A percentile compares a stretch with the other conserved stretches of the same genome.
phyloP scores from a whole-genome alignment of 2,113 vertebrate genomes.

The Gasterosteus aculeatus region DNA sequence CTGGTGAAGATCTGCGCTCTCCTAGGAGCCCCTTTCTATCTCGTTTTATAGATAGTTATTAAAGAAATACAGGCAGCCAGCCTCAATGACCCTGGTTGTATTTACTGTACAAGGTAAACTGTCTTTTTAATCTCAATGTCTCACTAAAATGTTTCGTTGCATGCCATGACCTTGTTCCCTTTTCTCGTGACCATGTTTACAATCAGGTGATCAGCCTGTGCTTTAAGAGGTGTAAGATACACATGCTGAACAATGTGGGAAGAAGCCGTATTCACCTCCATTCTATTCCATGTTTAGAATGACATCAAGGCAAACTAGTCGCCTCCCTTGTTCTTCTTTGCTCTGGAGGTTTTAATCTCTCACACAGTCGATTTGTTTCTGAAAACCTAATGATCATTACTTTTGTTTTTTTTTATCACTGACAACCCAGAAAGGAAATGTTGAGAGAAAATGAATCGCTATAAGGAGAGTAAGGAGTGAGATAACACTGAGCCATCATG shows the following conservation, averaged over 20 bases:
- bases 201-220: neutral
- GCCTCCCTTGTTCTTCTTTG: conserved; percentile 1
- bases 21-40: neutral
- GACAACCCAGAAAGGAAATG: neutral
- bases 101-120: neutral
- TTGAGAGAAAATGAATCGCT: neutral
- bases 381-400: neutral
- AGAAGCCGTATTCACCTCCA: neutral
- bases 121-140: neutral
- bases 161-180: neutral
- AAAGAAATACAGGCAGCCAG: neutral
- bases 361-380: conserved; percentile 12
- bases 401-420: conserved; percentile 2
- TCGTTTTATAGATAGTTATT: neutral
- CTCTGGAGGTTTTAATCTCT: neutral
- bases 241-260: conserved; percentile 1
- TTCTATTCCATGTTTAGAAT: conserved; percentile 24
- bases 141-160: neutral
- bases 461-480: conserved; percentile 2
- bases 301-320: neutral
- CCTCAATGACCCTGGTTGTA: neutral
- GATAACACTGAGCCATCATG: neutral
- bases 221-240: neutral
- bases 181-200: neutral
- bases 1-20: neutral